A percentile compares a stretch with the other conserved stretches of the same genome.
Conservation (phyloP, 2,113 vertebrate genomes). For the Lophochroa leadbeateri region DNA sequence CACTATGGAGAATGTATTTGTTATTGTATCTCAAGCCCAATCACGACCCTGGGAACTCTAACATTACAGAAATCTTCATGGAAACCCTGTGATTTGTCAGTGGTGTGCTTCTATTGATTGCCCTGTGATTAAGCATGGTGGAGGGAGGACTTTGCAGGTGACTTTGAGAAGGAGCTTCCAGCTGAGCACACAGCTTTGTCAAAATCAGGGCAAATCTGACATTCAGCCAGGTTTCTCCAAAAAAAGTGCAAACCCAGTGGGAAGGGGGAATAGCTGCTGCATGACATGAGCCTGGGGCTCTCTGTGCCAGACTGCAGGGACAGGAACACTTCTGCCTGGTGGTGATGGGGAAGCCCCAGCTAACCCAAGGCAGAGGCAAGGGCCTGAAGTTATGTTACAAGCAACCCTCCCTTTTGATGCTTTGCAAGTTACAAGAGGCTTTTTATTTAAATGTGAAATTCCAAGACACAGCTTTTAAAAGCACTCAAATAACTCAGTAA, state of each 20-base stretch:
- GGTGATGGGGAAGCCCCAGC: neutral
- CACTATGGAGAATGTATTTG: neutral
- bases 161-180: neutral
- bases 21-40: conserved; percentile 3
- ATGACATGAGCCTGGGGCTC: neutral
- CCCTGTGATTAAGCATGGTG: neutral
- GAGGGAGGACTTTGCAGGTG: neutral
- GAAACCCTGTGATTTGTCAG: neutral
- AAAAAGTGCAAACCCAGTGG: neutral
- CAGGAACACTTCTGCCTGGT: fast-evolving
- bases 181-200: neutral
- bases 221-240: neutral
- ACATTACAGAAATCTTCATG: neutral
- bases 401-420: neutral
- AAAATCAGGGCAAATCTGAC: neutral
- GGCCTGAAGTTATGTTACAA: too few relatives aligned
- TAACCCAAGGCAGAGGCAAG: neutral
- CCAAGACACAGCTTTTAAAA: neutral
- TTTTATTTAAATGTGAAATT: neutral
- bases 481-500: neutral
- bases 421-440: neutral
- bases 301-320: neutral
- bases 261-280: neutral
- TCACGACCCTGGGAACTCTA: neutral
- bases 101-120: neutral